Conservation (phyloP, 92 coral and sea anemone genomes). For the Zoanthus sociatus region DNA sequence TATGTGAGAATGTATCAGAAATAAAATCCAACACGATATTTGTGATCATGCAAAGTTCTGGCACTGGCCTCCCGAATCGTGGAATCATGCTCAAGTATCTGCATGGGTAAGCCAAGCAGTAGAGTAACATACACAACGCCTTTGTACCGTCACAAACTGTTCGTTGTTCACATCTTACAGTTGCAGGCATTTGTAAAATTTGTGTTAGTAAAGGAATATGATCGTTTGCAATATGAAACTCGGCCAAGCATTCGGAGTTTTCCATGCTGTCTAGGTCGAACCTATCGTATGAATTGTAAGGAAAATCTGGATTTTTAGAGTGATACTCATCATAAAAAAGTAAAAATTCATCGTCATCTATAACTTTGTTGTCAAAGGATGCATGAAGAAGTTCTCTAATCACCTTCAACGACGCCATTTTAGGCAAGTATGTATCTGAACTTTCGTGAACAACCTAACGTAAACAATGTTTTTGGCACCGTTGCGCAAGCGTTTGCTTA, state of each 20-base stretch:
- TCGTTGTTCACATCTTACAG: conserved; percentile 19
- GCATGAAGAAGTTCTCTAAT: conserved; percentile 13
- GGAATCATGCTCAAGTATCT: conserved; percentile 23
- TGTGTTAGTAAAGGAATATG: conserved; percentile 8
- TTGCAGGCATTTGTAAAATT: neutral
- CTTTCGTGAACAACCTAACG: conserved; percentile 27
- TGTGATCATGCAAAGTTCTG: conserved; percentile 34
- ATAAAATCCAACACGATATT: conserved; percentile 29
- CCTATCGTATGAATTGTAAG: conserved; percentile 15
- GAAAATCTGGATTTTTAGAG: conserved; percentile 19
- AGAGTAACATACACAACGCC: conserved; percentile 37
- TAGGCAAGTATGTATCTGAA: conserved; percentile 32
- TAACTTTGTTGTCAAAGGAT: conserved; percentile 8
- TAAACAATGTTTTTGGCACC: conserved; percentile 28
- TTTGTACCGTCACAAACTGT: conserved; percentile 9
- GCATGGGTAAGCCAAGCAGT: conserved; percentile 34
- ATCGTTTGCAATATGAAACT: conserved; percentile 33
- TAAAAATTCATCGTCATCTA: conserved; percentile 31
- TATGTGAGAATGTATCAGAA: conserved; percentile 17
- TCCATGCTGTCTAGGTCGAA: conserved; percentile 41
- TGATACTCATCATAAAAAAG: conserved; percentile 31
- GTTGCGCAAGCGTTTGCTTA: conserved; percentile 31
- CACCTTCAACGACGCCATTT: conserved; percentile 36
- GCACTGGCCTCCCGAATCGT: conserved; percentile 36
- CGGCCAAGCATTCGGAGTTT: conserved; percentile 18